Conservation (phyloP, 2,113 vertebrate genomes). For the Ptyas mucosa region DNA sequence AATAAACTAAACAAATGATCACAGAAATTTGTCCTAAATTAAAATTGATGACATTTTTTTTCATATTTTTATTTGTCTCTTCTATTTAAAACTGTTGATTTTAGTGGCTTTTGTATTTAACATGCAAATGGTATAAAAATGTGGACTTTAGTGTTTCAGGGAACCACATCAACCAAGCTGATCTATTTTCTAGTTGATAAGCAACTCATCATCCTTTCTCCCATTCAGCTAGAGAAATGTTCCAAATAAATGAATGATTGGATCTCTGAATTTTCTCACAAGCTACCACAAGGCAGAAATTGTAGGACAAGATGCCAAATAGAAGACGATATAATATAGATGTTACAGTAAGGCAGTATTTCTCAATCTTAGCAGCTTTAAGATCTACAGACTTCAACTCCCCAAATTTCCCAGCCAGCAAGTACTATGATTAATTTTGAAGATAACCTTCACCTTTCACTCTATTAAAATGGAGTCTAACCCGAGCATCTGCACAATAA, state of each 20-base stretch:
- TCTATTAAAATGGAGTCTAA: neutral
- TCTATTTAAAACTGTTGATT: neutral
- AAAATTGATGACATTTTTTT: neutral
- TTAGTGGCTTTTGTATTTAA: neutral
- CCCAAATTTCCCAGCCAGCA: neutral
- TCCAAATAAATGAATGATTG: neutral
- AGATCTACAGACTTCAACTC: neutral
- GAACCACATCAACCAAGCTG: neutral
- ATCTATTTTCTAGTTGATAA: neutral
- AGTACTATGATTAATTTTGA: neutral
- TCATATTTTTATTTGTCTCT: neutral
- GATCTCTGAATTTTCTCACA: neutral
- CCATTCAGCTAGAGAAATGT: neutral
- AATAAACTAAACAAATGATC: neutral
- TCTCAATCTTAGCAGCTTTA: neutral
- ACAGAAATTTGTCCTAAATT: neutral
- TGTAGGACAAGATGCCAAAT: neutral
- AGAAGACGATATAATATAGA: neutral
- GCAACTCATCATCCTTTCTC: neutral
- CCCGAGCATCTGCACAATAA: neutral
- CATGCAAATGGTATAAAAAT: neutral
- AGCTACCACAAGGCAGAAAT: neutral
- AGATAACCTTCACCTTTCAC: neutral
- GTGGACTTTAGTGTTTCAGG: neutral
- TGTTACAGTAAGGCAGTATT: neutral